Evolutionary conservation across 1,140 invertebrate species (phyloP).

Genomic region (Coptotermes formosanus): DNA sequence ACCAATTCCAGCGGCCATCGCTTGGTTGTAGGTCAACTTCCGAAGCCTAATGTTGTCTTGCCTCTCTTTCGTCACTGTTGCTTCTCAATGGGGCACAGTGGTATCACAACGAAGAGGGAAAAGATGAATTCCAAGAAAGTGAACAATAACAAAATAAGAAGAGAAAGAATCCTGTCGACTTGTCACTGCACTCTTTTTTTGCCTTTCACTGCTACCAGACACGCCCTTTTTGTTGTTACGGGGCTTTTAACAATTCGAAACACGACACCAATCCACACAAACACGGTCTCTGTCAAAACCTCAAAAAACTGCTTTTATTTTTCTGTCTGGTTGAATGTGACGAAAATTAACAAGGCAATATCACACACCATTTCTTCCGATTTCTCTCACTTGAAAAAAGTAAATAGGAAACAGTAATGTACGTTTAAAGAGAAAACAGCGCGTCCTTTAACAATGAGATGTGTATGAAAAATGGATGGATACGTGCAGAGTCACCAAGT

Average conservation of each 20-base stretch:
- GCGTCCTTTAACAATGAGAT: not conserved
- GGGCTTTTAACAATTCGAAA: not conserved
- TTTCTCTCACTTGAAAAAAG: no score
- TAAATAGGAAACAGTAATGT: no score
- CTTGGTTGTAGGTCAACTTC: not conserved
- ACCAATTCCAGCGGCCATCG: constrained; percentile 29
- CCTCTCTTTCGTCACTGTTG: not conserved
- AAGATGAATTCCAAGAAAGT: not conserved
- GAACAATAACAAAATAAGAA: not conserved
- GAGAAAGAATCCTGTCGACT: no score
- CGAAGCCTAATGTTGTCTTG: not conserved
- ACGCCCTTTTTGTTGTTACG: no score
- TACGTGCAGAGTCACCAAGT: not conserved
- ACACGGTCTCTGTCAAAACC: no score
- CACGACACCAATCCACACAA: not conserved
- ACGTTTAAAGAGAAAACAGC: no score
- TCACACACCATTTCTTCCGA: not conserved
- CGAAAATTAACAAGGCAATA: not conserved
- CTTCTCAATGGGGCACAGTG: not conserved
- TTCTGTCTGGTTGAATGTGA: not conserved
- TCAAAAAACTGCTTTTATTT: not conserved
- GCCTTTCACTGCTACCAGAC: no score
- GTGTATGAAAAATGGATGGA: not conserved
- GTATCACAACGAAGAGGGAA: not conserved
- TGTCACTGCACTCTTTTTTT: not conserved